Percentiles rank a stretch among this genome's conserved stretches.
phyloP scores from a whole-genome alignment of 2,113 vertebrate genomes.

The Caretta caretta region DNA sequence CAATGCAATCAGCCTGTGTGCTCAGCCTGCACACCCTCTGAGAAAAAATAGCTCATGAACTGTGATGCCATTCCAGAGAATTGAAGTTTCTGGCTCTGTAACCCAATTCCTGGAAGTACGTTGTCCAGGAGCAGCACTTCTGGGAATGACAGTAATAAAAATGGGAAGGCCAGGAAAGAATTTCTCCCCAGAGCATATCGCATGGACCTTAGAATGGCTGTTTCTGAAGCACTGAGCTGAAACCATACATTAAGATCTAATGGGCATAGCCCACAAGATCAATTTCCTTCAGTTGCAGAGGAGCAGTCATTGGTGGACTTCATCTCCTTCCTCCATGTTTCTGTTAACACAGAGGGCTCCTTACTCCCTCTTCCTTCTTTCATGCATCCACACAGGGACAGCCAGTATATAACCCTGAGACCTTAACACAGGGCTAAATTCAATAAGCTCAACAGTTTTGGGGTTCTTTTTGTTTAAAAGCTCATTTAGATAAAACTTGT shows the following conservation, averaged over 20 bases:
- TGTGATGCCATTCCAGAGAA: neutral
- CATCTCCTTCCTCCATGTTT: neutral
- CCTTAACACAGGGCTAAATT: neutral
- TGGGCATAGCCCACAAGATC: neutral
- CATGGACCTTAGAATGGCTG: neutral
- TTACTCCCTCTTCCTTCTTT: neutral
- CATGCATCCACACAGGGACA: neutral
- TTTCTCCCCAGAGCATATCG: neutral
- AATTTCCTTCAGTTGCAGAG: neutral
- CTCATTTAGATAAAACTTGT: neutral
- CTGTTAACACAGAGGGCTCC: neutral
- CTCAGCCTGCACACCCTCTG: neutral
- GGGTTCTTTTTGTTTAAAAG: neutral
- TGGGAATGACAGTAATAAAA: neutral
- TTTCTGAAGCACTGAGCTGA: neutral
- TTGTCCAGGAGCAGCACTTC: neutral
- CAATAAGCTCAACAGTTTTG: neutral
- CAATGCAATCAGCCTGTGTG: neutral
- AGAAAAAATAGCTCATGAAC: neutral
- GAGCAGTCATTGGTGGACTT: neutral
- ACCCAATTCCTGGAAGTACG: conserved; percentile 37
- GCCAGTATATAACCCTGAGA: neutral
- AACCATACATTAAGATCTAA: neutral
- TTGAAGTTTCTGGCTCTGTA: neutral
- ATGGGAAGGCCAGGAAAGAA: neutral